Evolutionary conservation across 2,888 invertebrate genomes (phyloP).

Genomic region (Volucella inanis): DNA sequence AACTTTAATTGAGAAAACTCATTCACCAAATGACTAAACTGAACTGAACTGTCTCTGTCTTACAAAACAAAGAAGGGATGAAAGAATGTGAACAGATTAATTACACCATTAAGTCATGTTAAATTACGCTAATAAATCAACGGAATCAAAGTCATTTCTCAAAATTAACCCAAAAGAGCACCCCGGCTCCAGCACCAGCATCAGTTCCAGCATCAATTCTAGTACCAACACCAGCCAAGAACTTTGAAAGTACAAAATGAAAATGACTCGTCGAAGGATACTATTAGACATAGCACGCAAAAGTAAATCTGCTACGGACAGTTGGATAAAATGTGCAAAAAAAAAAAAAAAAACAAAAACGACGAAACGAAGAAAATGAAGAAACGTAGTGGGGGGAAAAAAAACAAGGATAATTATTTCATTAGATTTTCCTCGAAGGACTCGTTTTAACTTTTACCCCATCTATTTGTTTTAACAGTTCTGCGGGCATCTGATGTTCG

Average conservation of each 20-base stretch:
- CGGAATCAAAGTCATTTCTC: slow-evolving; percentile 82
- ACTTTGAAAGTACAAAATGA: neutral
- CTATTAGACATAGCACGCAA: neutral
- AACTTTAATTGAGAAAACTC: slow-evolving; percentile 44
- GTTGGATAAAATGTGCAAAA: slow-evolving; percentile 32
- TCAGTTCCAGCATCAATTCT: slow-evolving; percentile 4
- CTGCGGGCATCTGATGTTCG: neutral
- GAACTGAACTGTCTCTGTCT: neutral
- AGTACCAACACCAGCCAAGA: neutral
- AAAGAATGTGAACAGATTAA: slow-evolving; percentile 78
- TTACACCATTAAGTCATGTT: slow-evolving; percentile 82
- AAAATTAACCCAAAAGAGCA: slow-evolving; percentile 80
- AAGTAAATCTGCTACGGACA: slow-evolving; percentile 59
- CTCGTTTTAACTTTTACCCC: slow-evolving; percentile 51
- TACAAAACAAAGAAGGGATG: neutral
- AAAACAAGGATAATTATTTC: slow-evolving; percentile 68
- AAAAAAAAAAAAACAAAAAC: neutral
- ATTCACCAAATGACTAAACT: slow-evolving; percentile 1
- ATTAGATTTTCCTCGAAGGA: slow-evolving; percentile 53
- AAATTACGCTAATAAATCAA: slow-evolving; percentile 82
- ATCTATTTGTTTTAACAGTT: slow-evolving; percentile 18
- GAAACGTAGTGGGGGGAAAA: slow-evolving; percentile 9
- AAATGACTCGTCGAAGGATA: slow-evolving; percentile 21
- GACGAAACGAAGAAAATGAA: neutral
- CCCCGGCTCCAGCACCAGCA: neutral